Evolutionary conservation across 2,797 vertebrate genomes (phyloP).

Genomic region (Iguana delicatissima): DNA sequence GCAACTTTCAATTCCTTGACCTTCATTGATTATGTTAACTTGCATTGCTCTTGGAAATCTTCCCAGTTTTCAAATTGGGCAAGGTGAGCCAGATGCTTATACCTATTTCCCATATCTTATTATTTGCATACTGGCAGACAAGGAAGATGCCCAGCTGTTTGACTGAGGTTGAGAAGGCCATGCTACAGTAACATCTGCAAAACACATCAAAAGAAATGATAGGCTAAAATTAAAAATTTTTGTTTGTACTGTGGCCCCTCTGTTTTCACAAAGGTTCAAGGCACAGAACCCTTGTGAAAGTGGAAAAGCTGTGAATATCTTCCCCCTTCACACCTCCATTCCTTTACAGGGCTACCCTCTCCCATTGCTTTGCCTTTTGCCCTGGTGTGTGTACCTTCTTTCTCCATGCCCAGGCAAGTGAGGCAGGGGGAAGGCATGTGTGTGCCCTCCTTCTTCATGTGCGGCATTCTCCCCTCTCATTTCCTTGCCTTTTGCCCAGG

Average conservation of each 20-base stretch:
- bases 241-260: background rate
- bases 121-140: background rate
- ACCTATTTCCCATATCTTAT: background rate
- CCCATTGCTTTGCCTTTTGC: too few species aligned
- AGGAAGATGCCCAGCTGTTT: background rate
- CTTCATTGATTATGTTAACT: conserved; percentile 37
- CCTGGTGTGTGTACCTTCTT: too few species aligned
- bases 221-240: background rate
- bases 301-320: too few species aligned
- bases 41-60: conserved; percentile 36
- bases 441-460: too few species aligned
- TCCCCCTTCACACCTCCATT: too few species aligned
- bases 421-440: too few species aligned
- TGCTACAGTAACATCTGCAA: background rate
- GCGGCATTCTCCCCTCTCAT: too few species aligned
- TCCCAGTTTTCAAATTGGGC: conserved; percentile 10
- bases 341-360: too few species aligned
- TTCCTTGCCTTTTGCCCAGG: too few species aligned
- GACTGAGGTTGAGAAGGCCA: background rate
- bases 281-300: too few species aligned
- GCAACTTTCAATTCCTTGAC: conserved; percentile 32
- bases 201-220: background rate
- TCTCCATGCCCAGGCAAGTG: too few species aligned
- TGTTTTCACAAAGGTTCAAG: too few species aligned
- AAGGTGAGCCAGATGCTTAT: conserved; percentile 22